phyloP scores from a whole-genome alignment of 2,888 invertebrate species.

The Lepidonotus clava region DNA sequence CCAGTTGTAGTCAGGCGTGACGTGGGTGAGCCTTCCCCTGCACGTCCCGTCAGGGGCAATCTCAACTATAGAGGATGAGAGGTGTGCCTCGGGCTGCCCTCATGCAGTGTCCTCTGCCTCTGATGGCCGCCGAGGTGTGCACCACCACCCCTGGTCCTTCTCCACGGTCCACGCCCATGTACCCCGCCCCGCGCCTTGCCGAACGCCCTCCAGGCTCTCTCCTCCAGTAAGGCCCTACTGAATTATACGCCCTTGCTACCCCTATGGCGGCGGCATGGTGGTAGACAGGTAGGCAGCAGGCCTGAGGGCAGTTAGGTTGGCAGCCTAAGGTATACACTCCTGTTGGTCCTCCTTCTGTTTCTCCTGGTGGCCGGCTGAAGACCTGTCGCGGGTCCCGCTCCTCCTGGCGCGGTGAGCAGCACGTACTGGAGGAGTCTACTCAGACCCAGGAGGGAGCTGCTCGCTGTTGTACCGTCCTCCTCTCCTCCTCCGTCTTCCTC shows the following conservation, averaged over 20 bases:
- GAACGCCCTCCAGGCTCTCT: no score
- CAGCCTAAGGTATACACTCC: background rate
- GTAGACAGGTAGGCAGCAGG: background rate
- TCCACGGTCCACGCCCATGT: background rate
- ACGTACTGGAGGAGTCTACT: conserved; percentile 1
- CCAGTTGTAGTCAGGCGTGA: no score
- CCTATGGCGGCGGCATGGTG: background rate
- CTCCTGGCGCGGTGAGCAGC: background rate
- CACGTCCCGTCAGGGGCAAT: no score
- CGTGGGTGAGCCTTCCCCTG: no score
- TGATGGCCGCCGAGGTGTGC: conserved; percentile 18
- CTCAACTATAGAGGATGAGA: no score
- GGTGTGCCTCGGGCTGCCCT: no score
- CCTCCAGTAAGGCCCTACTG: no score
- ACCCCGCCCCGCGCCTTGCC: background rate
- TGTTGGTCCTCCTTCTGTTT: background rate
- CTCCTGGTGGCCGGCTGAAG: background rate
- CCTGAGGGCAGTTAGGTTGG: no score
- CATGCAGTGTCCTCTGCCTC: no score
- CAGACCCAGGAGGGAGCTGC: conserved; percentile 5
- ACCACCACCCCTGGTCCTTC: background rate
- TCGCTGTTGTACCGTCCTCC: background rate
- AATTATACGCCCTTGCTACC: background rate
- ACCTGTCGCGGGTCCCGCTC: background rate
- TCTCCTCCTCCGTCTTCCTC: conserved; percentile 11